Evolutionary conservation across 2,113 vertebrate species (phyloP), one percentile per base, ranked within the genome.

Genomic region (Prunella fulvescens): DNA sequence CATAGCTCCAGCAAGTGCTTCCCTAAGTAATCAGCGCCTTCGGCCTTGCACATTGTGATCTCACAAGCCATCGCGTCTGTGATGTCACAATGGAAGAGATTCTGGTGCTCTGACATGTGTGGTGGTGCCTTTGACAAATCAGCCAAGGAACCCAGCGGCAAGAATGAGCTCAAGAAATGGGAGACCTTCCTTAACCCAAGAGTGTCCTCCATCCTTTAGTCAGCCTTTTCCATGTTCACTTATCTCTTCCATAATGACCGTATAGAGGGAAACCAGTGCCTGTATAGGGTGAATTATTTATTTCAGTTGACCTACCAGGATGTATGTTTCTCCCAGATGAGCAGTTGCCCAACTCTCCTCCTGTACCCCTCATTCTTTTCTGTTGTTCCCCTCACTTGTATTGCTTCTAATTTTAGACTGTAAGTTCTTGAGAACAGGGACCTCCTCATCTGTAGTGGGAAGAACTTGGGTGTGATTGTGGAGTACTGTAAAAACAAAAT

Each of bases 391-490:
- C 70, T 93, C 50, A 45, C 57, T 76, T 81, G 88, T 93, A 51
- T 70, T 65, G 11, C 47, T 81, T 79, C 60, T 37, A 11, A 87
- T 81, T 93, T 83, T 95, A 95, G 95, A 86, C 82, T 96, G 94
- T 94, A 94, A 96, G 93, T 94, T 96, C 93, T 84, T 60, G 67
- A 88, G 93, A 95, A 95, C 94, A 94, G 92, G 93, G 91, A 65
- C 74, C 50, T 89, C 37, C 58, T 89, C 31, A 4, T 64, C 35
- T 70, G 26, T 42, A 66, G 91, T 31, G 62, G 76, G 69, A 78
- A 84, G 94, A 65, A 72, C 35, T 79, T 88, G 67, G 11, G 28
- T 58, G 60, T 0, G 4, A 62, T 50, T 51, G 35, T 6, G 8
- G 60, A 58, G 37, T 39, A 76, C 62, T 95, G 84, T 94, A 64